Evolutionary conservation across 2,888 invertebrate species (phyloP), one percentile per base, ranked within the genome.

Genomic region (Slavum lentiscoides): DNA sequence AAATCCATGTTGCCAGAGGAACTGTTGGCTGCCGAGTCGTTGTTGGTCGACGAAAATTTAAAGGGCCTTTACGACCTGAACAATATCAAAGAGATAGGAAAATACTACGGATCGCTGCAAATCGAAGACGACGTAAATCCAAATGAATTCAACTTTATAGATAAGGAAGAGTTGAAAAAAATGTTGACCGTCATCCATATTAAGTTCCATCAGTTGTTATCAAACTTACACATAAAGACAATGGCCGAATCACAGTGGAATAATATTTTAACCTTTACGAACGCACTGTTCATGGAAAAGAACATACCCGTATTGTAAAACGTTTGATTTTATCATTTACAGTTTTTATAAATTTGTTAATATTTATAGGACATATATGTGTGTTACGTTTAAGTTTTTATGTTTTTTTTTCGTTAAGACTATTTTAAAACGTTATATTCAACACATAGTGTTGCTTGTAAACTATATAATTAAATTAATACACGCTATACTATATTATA

Each of bases 1-100:
- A 13, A 15, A 6, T 19, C 1, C 6, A 68, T 11, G 61, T 0
- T 6, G 8, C 13, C 1, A 0, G 15, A 49, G 15, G 49, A 30
- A 0, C 19, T 68, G 0, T 13, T 43, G 4, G 0, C 17, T 19
- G 11, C 23, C 2, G 17, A 23, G 0, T 5, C 1, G 0, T 13
- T 30, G 19, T 0, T 68, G 49, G 6, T 6, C 8, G 19, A 49
- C 49, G n/a, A 61, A 1, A 15, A 15, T 15, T 0, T 49, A 8
- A 30, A 11, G 15, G 30, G 21, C 68, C 1, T 37, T 0, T 0
- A 7, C 9, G 49, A 69, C 0, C 11, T 74, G 6, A 0, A 21
- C 0, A 2, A 21, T 3, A 17, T 76, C 49, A 1, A 9, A 1
- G 17, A 11, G 0, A 58, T n/a, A 11, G 8, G 13, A 4, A 5